Evolutionary conservation across 2,797 vertebrate genomes (phyloP).

Genomic region (Ceryle rudis): DNA sequence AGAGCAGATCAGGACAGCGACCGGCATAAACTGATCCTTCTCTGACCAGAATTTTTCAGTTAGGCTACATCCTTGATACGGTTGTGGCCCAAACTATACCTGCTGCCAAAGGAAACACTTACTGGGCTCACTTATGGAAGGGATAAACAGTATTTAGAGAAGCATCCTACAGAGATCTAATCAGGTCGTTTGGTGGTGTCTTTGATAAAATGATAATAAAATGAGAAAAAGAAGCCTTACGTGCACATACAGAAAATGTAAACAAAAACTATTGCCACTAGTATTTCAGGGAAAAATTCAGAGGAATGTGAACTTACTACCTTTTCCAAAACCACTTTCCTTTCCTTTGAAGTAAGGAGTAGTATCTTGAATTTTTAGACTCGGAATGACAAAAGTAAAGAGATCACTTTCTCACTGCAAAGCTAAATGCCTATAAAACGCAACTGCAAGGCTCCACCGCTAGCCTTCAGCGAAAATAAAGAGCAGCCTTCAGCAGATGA

Average conservation of each 20-base stretch:
- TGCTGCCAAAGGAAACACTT: background rate
- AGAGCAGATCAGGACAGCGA: background rate
- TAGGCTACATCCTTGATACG: no score
- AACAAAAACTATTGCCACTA: background rate
- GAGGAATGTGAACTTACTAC: background rate
- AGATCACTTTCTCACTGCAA: background rate
- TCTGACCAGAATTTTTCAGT: background rate
- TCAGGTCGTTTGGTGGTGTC: background rate
- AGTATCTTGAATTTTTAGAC: background rate
- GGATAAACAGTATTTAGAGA: background rate
- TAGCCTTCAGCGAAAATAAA: background rate
- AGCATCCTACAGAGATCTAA: background rate
- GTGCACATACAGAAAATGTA: background rate
- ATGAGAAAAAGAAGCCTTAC: accelerated
- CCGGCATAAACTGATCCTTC: background rate
- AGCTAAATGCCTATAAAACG: accelerated
- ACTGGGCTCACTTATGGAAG: background rate
- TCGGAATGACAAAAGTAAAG: background rate
- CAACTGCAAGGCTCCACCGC: no score
- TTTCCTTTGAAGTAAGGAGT: background rate
- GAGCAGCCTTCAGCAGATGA: accelerated
- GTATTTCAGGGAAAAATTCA: background rate
- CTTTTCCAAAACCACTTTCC: background rate
- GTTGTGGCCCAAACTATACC: background rate
- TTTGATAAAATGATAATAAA: background rate